Base-by-base conservation (phyloP, 2,888 invertebrate species). In the Erannis defoliaria region DNA sequence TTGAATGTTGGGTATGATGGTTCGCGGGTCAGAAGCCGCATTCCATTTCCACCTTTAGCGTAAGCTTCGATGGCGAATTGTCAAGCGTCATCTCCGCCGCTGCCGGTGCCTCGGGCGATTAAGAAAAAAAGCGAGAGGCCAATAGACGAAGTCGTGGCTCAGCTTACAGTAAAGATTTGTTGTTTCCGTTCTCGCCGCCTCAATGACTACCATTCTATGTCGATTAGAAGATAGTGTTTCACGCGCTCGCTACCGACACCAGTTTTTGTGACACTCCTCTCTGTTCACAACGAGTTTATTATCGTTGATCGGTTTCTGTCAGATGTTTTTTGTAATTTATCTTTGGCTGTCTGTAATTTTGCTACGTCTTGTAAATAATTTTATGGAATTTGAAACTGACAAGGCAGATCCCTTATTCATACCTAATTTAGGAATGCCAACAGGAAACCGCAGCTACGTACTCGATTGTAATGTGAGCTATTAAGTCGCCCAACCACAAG, bases 181-280 rank as follows among this genome's bases (percentile, higher is more conserved):
- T 89, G 88, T 90, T 90, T 91, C 92, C 92, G 90, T 80, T 91
- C 87, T 85, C 84, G 87, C 84, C 86, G 88, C 86, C 83, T 90
- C 88, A 91, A 90, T 91, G 90, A 85, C 90, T 90, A 90, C 91
- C 90, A 91, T 89, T 92, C 90, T 91, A 84, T 90, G 88, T 90
- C 90, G 91, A 92, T 91, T 88, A 85, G 84, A 75, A 91, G 90
- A 92, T 93, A 90, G 89, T 89, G 88, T 93, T 93, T 88, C 92
- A 90, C 85, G 86, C 87, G 88, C 84, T 76, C 84, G 91, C 92
- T 91, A 91, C 92, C 83, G 90, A 89, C 83, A 84, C 88, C 83
- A 87, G 77, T 91, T 93, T 92, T 92, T 92, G 85, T 90, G 87
- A 88, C 88, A 87, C 88, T 85, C 81, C 84, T 86, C 82, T 86